These are phyloP conservation scores for Sebastes taczanowskii DNA, from an alignment of 2,797 vertebrate species.

Conservation along the genomic window DNA sequence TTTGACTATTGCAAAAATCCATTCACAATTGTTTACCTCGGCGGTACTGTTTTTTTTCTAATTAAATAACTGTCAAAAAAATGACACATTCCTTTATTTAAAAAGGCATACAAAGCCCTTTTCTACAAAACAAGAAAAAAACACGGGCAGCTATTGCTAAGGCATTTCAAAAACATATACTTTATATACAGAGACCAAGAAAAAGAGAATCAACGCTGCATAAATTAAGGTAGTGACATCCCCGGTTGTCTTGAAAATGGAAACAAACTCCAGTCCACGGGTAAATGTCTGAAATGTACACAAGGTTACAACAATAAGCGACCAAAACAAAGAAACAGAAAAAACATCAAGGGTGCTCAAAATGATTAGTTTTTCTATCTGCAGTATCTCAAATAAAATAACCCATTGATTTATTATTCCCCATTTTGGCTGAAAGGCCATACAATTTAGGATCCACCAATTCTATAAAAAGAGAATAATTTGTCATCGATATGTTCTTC, in stretches of 20 bases:
- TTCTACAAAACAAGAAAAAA: conserved; percentile 52
- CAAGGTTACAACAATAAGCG: conserved; percentile 39
- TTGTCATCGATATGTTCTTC: neutral
- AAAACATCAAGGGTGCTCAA: neutral
- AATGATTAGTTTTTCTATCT: neutral
- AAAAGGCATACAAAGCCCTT: conserved; percentile 17
- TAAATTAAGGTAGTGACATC: conserved; percentile 66
- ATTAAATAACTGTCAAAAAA: conserved; percentile 61
- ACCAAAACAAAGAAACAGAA: conserved; percentile 8
- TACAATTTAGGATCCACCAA: neutral
- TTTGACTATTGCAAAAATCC: conserved; percentile 45
- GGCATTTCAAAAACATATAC: conserved; percentile 55
- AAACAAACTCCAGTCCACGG: conserved; percentile 55
- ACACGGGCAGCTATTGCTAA: conserved; percentile 65
- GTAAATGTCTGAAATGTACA: conserved; percentile 64
- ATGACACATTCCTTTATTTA: conserved; percentile 53
- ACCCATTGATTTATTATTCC: neutral
- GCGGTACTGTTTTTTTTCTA: conserved; percentile 40
- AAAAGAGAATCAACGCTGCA: conserved; percentile 50
- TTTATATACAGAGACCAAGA: conserved; percentile 71
- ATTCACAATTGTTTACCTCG: conserved; percentile 28
- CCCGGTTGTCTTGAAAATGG: conserved; percentile 40
- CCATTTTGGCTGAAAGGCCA: neutral
- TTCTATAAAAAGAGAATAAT: neutral
- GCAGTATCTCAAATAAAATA: conserved; percentile 15